A percentile compares a stretch with the other conserved stretches of the same genome.
Evolutionary conservation across 2,797 vertebrate species (phyloP).

Genomic region (Aplochiton taeniatus): DNA sequence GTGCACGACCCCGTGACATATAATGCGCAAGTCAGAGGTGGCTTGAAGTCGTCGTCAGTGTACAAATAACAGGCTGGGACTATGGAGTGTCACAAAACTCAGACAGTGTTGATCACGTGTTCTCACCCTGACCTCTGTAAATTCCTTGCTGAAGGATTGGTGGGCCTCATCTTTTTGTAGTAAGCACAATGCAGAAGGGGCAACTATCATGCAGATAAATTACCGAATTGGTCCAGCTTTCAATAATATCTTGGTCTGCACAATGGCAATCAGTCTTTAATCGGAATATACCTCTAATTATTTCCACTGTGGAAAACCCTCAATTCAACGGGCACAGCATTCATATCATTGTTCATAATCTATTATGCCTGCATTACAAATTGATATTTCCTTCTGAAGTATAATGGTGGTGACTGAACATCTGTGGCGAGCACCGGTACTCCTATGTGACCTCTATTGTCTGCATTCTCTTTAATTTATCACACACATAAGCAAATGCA

Average conservation of each 20-base stretch:
- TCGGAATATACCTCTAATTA: constrained; percentile 46
- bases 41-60: too few relatives aligned
- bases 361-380: constrained; percentile 39
- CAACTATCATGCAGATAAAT: constrained; percentile 30
- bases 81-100: constrained; percentile 32
- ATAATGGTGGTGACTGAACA: constrained; percentile 44
- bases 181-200: constrained; percentile 10
- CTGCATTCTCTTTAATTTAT: constrained; percentile 60
- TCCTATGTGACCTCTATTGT: constrained; percentile 64
- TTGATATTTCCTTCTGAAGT: constrained; percentile 33
- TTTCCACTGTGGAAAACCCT: constrained; percentile 28
- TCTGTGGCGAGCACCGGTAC: constrained; percentile 26
- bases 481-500: constrained; percentile 55
- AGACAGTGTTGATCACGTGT: constrained; percentile 32
- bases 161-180: constrained; percentile 24
- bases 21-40: constrained; percentile 29
- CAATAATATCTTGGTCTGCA: constrained; percentile 30
- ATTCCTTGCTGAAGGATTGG: constrained; percentile 19
- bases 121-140: constrained; percentile 41
- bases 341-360: constrained; percentile 46
- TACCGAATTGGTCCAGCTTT: neutral
- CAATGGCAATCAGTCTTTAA: neutral
- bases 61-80: too few relatives aligned
- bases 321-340: constrained; percentile 30
- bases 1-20: constrained; percentile 47